These are phyloP conservation scores for Dorcus parallelipipedus DNA, from an alignment of 2,888 invertebrate genomes.

Conservation along the genomic window DNA sequence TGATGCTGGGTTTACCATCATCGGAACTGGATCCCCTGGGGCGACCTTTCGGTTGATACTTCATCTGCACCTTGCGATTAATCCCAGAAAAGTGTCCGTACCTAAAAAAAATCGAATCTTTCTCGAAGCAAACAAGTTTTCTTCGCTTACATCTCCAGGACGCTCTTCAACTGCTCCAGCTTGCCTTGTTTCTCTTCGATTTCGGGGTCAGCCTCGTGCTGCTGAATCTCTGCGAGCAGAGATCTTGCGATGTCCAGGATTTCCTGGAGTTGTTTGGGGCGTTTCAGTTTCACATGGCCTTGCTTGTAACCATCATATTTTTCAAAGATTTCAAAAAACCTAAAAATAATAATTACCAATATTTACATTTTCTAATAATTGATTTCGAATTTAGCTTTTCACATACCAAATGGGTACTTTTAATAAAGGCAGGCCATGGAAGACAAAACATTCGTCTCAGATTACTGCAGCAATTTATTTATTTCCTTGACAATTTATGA, in stretches of 20 bases:
- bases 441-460: no score
- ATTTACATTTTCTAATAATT: no score
- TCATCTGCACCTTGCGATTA: slow-evolving; percentile 99
- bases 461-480: no score
- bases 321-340: slow-evolving; percentile 97
- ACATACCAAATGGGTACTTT: no score
- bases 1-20: slow-evolving; percentile 70
- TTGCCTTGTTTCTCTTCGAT: slow-evolving; percentile 97
- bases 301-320: slow-evolving; percentile 95
- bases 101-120: slow-evolving; percentile 53
- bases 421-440: no score
- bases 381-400: no score
- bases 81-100: slow-evolving; percentile 99
- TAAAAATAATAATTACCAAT: slow-evolving; percentile 38
- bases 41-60: slow-evolving; percentile 94
- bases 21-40: slow-evolving; percentile 90
- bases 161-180: slow-evolving; percentile 94
- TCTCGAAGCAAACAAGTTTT: background rate
- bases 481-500: no score
- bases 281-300: slow-evolving; percentile 95
- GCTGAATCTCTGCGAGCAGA: slow-evolving; percentile 84
- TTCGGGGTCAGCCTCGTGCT: slow-evolving; percentile 83
- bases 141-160: slow-evolving; percentile 90
- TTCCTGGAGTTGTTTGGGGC: slow-evolving; percentile 95
- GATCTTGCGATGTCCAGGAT: slow-evolving; percentile 94